phyloP scores from a whole-genome alignment of 2,797 vertebrate genomes.

The Chromobotia macracanthus region DNA sequence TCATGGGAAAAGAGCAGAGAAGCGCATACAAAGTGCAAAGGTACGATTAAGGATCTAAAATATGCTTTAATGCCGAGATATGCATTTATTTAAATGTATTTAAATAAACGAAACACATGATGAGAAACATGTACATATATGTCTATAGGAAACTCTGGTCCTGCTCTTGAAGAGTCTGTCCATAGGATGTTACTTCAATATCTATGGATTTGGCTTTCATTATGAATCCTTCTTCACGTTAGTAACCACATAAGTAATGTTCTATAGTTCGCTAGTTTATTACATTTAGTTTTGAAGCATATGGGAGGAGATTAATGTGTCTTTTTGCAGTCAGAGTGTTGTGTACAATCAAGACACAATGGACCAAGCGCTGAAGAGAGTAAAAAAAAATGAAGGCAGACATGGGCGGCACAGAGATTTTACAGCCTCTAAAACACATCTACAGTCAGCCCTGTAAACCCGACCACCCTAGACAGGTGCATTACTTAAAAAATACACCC shows the following conservation, averaged over 20 bases:
- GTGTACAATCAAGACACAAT: constrained; percentile 73
- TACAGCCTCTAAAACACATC: constrained; percentile 70
- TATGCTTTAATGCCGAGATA: too few species aligned
- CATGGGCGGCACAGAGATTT: constrained; percentile 75
- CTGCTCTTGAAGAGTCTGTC: constrained; percentile 89
- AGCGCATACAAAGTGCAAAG: constrained; percentile 78
- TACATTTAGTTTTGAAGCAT: neutral
- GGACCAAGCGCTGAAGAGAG: constrained; percentile 66
- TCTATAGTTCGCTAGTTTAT: neutral
- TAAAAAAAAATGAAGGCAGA: constrained; percentile 68
- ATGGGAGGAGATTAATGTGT: neutral
- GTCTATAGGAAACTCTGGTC: constrained; percentile 82
- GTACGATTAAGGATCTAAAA: constrained; percentile 61
- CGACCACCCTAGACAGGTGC: constrained; percentile 72
- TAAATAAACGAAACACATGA: neutral
- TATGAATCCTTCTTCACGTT: constrained; percentile 82
- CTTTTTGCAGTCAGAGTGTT: constrained; percentile 70
- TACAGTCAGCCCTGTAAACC: constrained; percentile 62
- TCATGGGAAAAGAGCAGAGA: neutral
- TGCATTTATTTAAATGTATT: neutral
- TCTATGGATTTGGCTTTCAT: constrained; percentile 65
- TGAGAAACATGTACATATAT: neutral
- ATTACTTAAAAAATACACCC: neutral
- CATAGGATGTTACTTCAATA: constrained; percentile 64
- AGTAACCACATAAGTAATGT: constrained; percentile 56